Evolutionary conservation across 2,888 invertebrate genomes (phyloP).

Genomic region (Parnassius apollo): DNA sequence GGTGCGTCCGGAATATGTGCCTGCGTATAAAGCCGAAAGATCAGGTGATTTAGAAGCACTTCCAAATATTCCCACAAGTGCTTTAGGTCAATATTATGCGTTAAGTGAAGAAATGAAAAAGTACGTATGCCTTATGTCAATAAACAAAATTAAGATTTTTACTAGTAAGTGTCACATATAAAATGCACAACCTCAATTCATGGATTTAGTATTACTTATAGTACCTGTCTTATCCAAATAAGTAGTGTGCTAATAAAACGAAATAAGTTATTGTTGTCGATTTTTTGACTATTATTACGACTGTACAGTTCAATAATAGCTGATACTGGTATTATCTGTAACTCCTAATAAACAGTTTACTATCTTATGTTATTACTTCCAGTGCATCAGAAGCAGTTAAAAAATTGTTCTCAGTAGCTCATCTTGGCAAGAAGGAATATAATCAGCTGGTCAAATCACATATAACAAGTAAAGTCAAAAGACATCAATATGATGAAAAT

Average conservation of each 20-base stretch:
- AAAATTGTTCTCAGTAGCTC: conserved; percentile 85
- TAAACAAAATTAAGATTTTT: too few species aligned
- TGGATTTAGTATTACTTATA: too few species aligned
- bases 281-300: too few species aligned
- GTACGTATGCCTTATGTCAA: conserved; percentile 54
- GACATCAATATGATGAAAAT: conserved; percentile 85
- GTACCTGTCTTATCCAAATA: too few species aligned
- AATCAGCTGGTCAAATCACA: conserved; percentile 74
- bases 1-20: conserved; percentile 86
- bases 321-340: too few species aligned
- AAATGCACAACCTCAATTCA: too few species aligned
- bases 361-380: conserved; percentile 42
- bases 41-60: conserved; percentile 86
- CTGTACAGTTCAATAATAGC: too few species aligned
- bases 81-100: conserved; percentile 75
- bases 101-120: conserved; percentile 86
- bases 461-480: conserved; percentile 82
- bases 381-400: conserved; percentile 87
- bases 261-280: too few species aligned
- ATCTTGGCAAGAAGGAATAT: conserved; percentile 81
- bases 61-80: conserved; percentile 75
- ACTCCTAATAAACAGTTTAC: too few species aligned
- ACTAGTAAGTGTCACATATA: too few species aligned
- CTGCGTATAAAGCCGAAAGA: conserved; percentile 83
- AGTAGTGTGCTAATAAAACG: too few species aligned